Conservation (phyloP, 1,140 invertebrate genomes). For the Euura saliciscinereae region DNA sequence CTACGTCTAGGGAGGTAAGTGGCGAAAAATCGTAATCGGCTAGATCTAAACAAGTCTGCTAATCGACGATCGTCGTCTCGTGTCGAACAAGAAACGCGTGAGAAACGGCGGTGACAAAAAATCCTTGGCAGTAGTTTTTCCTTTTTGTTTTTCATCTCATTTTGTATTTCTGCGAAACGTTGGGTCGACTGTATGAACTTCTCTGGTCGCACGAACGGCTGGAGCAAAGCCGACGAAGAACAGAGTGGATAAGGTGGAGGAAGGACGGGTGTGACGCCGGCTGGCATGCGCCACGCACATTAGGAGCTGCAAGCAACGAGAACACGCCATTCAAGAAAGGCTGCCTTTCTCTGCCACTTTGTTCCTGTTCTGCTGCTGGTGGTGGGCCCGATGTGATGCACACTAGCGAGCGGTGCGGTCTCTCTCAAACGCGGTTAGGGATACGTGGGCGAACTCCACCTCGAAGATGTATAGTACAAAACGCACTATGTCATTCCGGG, state of each 20-base stretch:
- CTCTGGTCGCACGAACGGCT: not conserved
- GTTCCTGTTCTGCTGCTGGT: slow-evolving; percentile 6
- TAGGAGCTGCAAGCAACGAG: slow-evolving; percentile 24
- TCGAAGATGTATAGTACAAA: not conserved
- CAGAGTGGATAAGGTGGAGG: slow-evolving; percentile 7
- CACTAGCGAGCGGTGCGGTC: slow-evolving; percentile 17
- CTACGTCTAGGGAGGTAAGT: slow-evolving; percentile 58
- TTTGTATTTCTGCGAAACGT: not conserved
- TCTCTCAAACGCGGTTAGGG: slow-evolving; percentile 25
- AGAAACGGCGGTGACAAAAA: not conserved
- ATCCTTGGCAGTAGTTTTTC: no score
- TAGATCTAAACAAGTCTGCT: no score
- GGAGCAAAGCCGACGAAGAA: not conserved
- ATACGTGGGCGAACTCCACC: slow-evolving; percentile 19
- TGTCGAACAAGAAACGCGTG: not conserved
- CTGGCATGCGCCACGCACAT: slow-evolving; percentile 42
- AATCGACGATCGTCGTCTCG: no score
- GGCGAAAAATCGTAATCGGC: not conserved
- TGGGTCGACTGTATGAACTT: not conserved
- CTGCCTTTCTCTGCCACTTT: slow-evolving; percentile 20
- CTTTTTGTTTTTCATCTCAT: not conserved
- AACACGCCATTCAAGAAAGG: slow-evolving; percentile 25
- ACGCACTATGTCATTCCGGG: not conserved
- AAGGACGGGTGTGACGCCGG: slow-evolving; percentile 41
- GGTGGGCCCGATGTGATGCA: not conserved